A percentile compares a stretch with the other conserved stretches of the same genome.
phyloP scores from a whole-genome alignment of 2,888 invertebrate species.

The Ecliptopera silaceata region DNA sequence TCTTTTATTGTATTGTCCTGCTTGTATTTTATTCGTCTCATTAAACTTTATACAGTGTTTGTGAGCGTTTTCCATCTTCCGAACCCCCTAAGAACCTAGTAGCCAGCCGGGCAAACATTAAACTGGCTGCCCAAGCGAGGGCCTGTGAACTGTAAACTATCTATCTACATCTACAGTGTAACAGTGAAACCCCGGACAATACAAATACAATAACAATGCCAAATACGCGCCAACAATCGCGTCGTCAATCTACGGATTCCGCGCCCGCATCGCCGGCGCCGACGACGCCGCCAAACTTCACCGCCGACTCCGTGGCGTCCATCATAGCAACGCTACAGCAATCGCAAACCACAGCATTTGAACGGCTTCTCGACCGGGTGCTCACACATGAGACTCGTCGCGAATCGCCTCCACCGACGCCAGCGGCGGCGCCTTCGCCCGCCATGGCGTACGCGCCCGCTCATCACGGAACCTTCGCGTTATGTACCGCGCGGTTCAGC shows the following conservation, averaged over 20 bases:
- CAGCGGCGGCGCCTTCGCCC: constrained; percentile 1
- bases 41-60: no score
- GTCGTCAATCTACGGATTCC: neutral
- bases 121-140: no score
- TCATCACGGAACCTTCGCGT: constrained; percentile 18
- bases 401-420: neutral
- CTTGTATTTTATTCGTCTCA: no score
- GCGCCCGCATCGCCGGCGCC: neutral
- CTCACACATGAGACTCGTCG: neutral
- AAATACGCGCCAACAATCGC: neutral
- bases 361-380: neutral
- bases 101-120: no score
- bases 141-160: neutral
- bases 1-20: no score
- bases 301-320: neutral
- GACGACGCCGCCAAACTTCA: no score
- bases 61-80: no score
- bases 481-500: constrained; percentile 29
- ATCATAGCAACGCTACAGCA: neutral
- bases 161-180: no score
- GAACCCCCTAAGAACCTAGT: no score
- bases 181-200: neutral
- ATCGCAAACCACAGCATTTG: neutral
- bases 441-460: constrained; percentile 5
- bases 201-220: neutral